Base-by-base conservation (phyloP, 2,888 invertebrate species). In the Leucozona laternaria region DNA sequence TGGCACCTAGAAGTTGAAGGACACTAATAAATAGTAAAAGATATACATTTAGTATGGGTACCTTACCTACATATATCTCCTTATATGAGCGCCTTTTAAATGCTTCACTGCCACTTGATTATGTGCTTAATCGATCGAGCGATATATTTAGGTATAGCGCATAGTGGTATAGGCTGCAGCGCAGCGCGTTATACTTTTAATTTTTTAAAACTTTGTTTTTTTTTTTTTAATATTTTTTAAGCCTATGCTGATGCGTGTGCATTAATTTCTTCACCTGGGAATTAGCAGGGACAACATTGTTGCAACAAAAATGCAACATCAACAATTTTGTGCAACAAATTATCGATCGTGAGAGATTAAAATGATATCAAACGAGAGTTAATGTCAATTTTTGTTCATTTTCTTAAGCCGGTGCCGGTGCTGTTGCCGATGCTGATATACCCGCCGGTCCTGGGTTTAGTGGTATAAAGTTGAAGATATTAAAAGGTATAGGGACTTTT, bases 271-370 rank as follows among this genome's bases (percentile, higher is more conserved):
- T 79, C 86, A 86, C 86, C 78, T 82, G 62, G 75, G 78, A 86
- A 78, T 82, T 78, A 31, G 68, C 68, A n/a, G 71, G 48, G 50
- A 78, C 81, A 48, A 68, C 68, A 66, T 82, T 82, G 82, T 86
- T 82, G 82, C 78, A 78, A 48, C 55, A 25, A 31, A 43, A 53
- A 43, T 50, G 71, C 71, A 71, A 82, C 70, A 73, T 77, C 81
- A 81, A 81, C 85, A 86, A 86, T 86, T 86, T 86, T 86, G 86
- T 86, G 86, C 86, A 86, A 86, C 86, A 86, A 86, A 82, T 86
- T 86, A 86, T 86, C 78, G 86, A 86, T 86, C 86, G 82, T 82
- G 75, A 86, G 82, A 82, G 86, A 86, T 86, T 86, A 86, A 86
- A 86, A 75, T 62, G 86, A 86, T 86, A 86, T 86, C 77, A 73